Percentiles rank a stretch among this genome's conserved stretches.
These are phyloP conservation scores for Rotaria macrura DNA, from an alignment of 2,888 invertebrate species.

Conservation along the genomic window DNA sequence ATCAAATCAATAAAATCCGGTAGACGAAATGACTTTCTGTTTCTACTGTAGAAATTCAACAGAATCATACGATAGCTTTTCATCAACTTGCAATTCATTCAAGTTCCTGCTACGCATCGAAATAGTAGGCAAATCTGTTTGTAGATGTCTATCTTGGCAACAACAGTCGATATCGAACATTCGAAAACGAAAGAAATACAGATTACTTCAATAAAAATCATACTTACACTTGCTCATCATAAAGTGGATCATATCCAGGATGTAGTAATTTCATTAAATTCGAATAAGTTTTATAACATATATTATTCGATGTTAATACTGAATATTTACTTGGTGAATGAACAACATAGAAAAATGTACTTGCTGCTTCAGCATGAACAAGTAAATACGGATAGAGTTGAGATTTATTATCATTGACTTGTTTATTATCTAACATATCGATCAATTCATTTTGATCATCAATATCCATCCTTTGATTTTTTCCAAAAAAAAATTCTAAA, in stretches of 20 bases:
- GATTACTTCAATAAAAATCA: no score
- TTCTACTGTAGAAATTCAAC: no score
- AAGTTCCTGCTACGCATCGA: no score
- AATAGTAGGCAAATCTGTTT: no score
- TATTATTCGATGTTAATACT: neutral
- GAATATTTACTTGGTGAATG: neutral
- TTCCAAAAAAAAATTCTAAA: neutral
- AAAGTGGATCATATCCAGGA: neutral
- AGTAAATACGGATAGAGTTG: neutral
- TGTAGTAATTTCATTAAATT: neutral
- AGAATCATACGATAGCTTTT: no score
- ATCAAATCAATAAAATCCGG: no score
- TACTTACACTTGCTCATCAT: neutral
- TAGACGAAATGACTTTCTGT: no score
- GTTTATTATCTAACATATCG: neutral
- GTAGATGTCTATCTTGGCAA: no score
- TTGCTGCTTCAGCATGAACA: neutral
- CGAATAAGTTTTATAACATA: neutral
- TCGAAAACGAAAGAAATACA: no score
- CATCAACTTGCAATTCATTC: no score
- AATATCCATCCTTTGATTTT: neutral
- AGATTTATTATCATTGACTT: no score
- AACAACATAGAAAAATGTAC: constrained; percentile 1
- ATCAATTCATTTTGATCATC: neutral
- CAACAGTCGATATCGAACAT: no score